Conservation (phyloP, 2,113 vertebrate genomes). For the Leucopsar rothschildi region DNA sequence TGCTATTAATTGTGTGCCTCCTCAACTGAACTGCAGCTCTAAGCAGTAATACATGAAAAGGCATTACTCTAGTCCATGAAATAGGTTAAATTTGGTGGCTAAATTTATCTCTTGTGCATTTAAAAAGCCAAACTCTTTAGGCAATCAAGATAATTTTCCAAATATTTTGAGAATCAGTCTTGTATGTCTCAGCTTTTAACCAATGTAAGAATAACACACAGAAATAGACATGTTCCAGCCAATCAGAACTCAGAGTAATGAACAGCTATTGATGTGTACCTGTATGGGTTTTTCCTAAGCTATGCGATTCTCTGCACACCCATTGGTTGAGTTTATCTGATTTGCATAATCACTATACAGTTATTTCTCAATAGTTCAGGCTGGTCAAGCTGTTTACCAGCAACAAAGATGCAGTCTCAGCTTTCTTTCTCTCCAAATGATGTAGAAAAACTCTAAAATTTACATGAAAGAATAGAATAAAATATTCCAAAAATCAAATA, state of each 20-base stretch:
- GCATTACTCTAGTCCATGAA: neutral
- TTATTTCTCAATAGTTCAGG: slow-evolving; percentile 47
- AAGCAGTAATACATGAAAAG: slow-evolving; percentile 15
- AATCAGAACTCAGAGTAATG: slow-evolving; percentile 11
- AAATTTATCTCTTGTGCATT: slow-evolving; percentile 33
- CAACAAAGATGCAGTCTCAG: slow-evolving; percentile 65
- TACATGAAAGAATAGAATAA: slow-evolving; percentile 31
- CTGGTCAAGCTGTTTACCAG: slow-evolving; percentile 50
- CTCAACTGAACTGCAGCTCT: slow-evolving; percentile 1
- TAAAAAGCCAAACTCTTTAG: slow-evolving; percentile 30
- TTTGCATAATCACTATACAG: slow-evolving; percentile 56
- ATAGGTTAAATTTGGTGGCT: slow-evolving; percentile 34
- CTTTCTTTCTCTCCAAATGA: slow-evolving; percentile 34
- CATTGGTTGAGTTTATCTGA: slow-evolving; percentile 57
- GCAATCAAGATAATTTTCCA: slow-evolving; percentile 52
- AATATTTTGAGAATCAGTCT: slow-evolving; percentile 29
- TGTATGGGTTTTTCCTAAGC: slow-evolving; percentile 48
- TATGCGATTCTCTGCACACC: neutral
- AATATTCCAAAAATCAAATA: slow-evolving; percentile 42
- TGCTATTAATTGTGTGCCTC: neutral
- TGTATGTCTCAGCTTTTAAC: slow-evolving; percentile 32
- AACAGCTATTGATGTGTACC: slow-evolving; percentile 48
- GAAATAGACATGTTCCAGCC: slow-evolving; percentile 28
- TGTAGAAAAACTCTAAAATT: slow-evolving; percentile 37
- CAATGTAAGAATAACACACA: slow-evolving; percentile 21